Evolutionary conservation across 2,113 vertebrate genomes (phyloP).

Genomic region (Notechis scutatus): DNA sequence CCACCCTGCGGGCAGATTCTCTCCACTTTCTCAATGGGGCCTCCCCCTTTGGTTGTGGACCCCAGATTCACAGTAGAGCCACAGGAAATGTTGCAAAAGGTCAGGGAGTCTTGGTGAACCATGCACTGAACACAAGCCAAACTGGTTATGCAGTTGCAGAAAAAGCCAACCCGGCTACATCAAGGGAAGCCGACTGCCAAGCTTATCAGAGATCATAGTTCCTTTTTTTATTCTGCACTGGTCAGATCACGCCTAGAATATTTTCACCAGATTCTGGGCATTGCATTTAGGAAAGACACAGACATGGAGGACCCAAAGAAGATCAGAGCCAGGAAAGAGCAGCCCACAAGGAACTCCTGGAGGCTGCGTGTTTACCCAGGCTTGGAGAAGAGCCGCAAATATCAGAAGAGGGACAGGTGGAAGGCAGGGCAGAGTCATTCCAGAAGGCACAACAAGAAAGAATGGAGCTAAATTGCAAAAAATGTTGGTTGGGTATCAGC

Average conservation of each 20-base stretch:
- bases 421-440: not conserved
- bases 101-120: not conserved
- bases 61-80: not conserved
- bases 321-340: not conserved
- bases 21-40: not conserved
- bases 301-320: not conserved
- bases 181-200: not conserved
- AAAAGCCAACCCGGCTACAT: not conserved
- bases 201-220: not conserved
- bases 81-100: not conserved
- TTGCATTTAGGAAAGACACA: not conserved
- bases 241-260: not conserved
- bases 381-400: not conserved
- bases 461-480: not conserved
- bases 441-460: not conserved
- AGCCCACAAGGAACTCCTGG: not conserved
- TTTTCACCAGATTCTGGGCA: not conserved
- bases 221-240: not conserved
- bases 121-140: not conserved
- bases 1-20: not conserved
- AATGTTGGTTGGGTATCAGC: not conserved
- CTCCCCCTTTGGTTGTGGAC: not conserved
- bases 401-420: not conserved
- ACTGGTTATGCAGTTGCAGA: not conserved
- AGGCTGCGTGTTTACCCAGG: not conserved